A percentile compares a stretch with the other conserved stretches of the same genome.
These are phyloP conservation scores for Orcinus orca DNA, from an alignment of 2,113 vertebrate species.

Conservation along the genomic window DNA sequence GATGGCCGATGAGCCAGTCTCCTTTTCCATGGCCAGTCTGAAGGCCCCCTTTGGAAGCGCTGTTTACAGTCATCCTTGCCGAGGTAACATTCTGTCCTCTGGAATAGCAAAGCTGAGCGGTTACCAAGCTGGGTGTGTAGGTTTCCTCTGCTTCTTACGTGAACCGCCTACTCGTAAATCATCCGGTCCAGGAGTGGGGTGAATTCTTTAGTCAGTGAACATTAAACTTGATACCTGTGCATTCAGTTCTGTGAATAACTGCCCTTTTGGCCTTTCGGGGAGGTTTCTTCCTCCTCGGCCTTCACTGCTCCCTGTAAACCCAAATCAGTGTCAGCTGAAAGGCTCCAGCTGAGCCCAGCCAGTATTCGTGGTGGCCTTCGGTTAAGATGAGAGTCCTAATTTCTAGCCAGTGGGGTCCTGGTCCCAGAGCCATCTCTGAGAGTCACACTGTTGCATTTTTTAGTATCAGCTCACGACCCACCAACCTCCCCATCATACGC, in stretches of 20 bases:
- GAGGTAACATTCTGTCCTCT: constrained; percentile 37
- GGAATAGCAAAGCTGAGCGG: neutral
- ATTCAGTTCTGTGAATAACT: constrained; percentile 70
- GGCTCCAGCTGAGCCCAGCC: constrained; percentile 74
- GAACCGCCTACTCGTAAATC: neutral
- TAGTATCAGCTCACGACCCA: constrained; percentile 61
- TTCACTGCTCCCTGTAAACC: constrained; percentile 2
- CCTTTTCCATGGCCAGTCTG: constrained; percentile 80
- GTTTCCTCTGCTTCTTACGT: neutral
- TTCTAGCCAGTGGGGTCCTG: constrained; percentile 48
- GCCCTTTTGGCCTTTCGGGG: constrained; percentile 61
- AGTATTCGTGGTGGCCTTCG: constrained; percentile 61
- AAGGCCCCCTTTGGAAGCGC: constrained; percentile 78
- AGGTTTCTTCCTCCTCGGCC: neutral
- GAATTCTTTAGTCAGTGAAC: neutral
- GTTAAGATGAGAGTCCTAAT: constrained; percentile 37
- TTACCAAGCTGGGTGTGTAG: neutral
- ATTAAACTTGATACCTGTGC: neutral
- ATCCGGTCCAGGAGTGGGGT: neutral
- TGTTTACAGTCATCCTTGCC: constrained; percentile 73
- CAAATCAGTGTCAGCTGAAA: neutral
- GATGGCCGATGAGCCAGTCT: constrained; percentile 80
- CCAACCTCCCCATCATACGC: constrained; percentile 77
- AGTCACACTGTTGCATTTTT: neutral
- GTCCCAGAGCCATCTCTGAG: constrained; percentile 62